A percentile compares a stretch with the other conserved stretches of the same genome.
Conservation (phyloP, 2,888 invertebrate genomes). For the Phortica magna region DNA sequence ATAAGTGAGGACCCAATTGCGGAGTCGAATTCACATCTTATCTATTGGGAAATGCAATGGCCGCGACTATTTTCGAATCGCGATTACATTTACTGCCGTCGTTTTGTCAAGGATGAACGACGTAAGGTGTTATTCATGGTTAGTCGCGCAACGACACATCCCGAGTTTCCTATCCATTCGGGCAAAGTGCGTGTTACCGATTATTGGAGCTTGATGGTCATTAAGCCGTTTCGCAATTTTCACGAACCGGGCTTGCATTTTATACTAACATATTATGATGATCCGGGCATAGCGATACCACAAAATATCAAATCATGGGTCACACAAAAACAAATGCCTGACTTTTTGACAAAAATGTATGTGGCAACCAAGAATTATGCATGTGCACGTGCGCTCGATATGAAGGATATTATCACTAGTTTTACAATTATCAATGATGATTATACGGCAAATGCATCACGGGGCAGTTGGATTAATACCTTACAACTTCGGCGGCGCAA, state of each 20-base stretch:
- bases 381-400: conserved; percentile 70
- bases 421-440: conserved; percentile 63
- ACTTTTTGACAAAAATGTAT: conserved; percentile 85
- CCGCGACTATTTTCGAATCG: conserved; percentile 90
- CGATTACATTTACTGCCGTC: conserved; percentile 90
- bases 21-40: conserved; percentile 83
- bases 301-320: conserved; percentile 87
- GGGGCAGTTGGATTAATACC: conserved; percentile 65
- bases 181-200: conserved; percentile 86
- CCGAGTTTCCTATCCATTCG: conserved; percentile 82
- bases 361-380: conserved; percentile 84
- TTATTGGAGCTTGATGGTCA: conserved; percentile 93
- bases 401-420: conserved; percentile 72
- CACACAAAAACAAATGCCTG: conserved; percentile 86
- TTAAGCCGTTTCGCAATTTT: conserved; percentile 81
- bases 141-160: conserved; percentile 85
- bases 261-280: conserved; percentile 91
- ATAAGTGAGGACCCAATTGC: conserved; percentile 83
- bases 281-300: conserved; percentile 88
- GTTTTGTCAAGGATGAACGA: conserved; percentile 81
- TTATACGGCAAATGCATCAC: conserved; percentile 69
- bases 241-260: conserved; percentile 81
- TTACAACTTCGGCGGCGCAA: conserved; percentile 48
- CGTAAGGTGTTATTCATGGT: conserved; percentile 82
- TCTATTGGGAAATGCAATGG: conserved; percentile 95